Conservation (phyloP, 2,888 invertebrate species). For the Adelphocoris suturalis region DNA sequence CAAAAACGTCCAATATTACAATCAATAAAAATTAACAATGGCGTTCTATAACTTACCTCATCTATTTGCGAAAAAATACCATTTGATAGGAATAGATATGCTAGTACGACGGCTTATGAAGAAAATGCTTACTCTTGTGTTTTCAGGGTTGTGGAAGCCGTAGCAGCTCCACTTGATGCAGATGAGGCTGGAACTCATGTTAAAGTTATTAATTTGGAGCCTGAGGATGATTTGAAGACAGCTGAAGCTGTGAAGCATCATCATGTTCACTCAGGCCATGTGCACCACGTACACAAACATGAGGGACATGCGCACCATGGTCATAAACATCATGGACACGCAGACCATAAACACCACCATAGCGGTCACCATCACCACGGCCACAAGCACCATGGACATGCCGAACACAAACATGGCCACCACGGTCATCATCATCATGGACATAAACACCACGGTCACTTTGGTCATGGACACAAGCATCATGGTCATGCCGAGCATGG, state of each 20-base stretch:
- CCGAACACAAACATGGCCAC: slow-evolving; percentile 76
- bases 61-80: too few relatives aligned
- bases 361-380: slow-evolving; percentile 75
- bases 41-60: too few relatives aligned
- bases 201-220: slow-evolving; percentile 62
- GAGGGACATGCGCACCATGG: slow-evolving; percentile 75
- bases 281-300: slow-evolving; percentile 75
- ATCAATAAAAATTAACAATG: too few relatives aligned
- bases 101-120: slow-evolving; percentile 7
- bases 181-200: slow-evolving; percentile 54
- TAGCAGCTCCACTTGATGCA: slow-evolving; percentile 51
- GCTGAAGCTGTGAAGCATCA: slow-evolving; percentile 75
- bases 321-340: slow-evolving; percentile 75
- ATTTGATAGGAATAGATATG: too few relatives aligned
- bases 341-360: slow-evolving; percentile 76
- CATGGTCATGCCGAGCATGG: slow-evolving; percentile 75
- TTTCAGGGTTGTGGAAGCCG: slow-evolving; percentile 52
- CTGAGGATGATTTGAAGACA: slow-evolving; percentile 74
- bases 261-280: slow-evolving; percentile 75
- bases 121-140: slow-evolving; percentile 8
- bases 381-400: slow-evolving; percentile 76
- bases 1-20: too few relatives aligned
- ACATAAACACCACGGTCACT: slow-evolving; percentile 76
- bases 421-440: slow-evolving; percentile 76
- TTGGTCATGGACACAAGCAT: slow-evolving; percentile 76